Evolutionary conservation across 2,797 vertebrate species (phyloP), one percentile per base, ranked within the genome.

Genomic region (Momotus momota): DNA sequence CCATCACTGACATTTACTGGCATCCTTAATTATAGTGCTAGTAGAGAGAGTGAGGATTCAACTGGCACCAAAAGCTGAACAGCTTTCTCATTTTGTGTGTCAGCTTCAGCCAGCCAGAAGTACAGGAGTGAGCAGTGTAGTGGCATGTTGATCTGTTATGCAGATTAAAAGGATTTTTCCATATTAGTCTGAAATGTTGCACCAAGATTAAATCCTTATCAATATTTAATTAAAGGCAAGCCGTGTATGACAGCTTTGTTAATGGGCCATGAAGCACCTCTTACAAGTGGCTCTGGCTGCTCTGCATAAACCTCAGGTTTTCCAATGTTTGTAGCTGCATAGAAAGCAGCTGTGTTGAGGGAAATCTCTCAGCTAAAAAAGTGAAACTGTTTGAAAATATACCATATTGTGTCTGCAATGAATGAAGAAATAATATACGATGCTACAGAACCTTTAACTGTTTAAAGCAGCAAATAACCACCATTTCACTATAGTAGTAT

Each of bases 141-240:
- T 45, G 27, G 38, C 46, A 67, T 38, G 82, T 75, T 86, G 62
- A 82, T 91, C 70, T 84, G 26, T 62, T 86, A 60, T 33, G 70
- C 29, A 92, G 62, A 86, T 94, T 92, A 54, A 92, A 81, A 92
- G 27, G 25, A 88, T 90, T 91, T 94, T 81, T 88, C 66, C 48
- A 20, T 88, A 86, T 90, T 81, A 84, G 21, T 38, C 73, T 88
- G 66, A 78, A 91, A 90, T 77, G 11, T 69, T 83, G 58, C 48
- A 88, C 40, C 15, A 81, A 83, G 55, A 80, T 67, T 86, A 90
- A 90, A 93, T 67, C 62, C 25, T n/a, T 74, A 54, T 81, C 60
- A 84, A 80, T 94, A 84, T 81, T 96, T 94, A 91, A 86, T 84
- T 90, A 88, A 88, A 90, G 40, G 40, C 35, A 86, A 91, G 73